Conservation (phyloP, 2,888 invertebrate genomes). For the Drosophila rubida region DNA sequence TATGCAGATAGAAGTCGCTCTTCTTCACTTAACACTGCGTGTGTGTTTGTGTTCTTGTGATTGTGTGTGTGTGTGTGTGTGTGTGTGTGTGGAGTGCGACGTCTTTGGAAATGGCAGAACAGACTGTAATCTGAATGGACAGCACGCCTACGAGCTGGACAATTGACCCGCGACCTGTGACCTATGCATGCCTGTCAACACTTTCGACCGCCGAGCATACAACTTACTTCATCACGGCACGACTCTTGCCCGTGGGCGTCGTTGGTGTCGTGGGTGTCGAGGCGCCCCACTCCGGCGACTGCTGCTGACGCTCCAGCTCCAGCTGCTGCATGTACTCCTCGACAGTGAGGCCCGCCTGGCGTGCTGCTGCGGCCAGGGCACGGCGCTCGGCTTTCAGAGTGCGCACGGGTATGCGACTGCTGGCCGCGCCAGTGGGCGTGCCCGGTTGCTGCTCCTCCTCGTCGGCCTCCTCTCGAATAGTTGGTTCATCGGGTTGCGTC, state of each 20-base stretch:
- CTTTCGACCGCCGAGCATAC: slow-evolving; percentile 49
- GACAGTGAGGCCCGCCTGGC: slow-evolving; percentile 62
- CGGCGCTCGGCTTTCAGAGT: slow-evolving; percentile 84
- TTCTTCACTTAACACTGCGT: slow-evolving; percentile 10
- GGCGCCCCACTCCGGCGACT: slow-evolving; percentile 17
- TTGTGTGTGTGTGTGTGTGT: slow-evolving; percentile 29
- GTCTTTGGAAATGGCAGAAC: slow-evolving; percentile 31
- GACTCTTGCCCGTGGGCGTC: slow-evolving; percentile 65
- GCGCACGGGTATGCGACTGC: slow-evolving; percentile 84
- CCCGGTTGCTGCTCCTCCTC: slow-evolving; percentile 48
- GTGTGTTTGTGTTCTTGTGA: slow-evolving; percentile 18
- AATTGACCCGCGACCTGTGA: slow-evolving; percentile 27
- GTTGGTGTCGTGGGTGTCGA: slow-evolving; percentile 32
- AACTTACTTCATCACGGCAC: slow-evolving; percentile 82
- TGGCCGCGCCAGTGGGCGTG: slow-evolving; percentile 46
- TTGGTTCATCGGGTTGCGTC: slow-evolving; percentile 27
- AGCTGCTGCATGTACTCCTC: slow-evolving; percentile 62
- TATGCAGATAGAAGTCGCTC: slow-evolving; percentile 13
- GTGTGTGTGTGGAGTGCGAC: slow-evolving; percentile 34
- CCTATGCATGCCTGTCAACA: slow-evolving; percentile 57
- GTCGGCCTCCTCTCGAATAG: background rate
- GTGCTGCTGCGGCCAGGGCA: slow-evolving; percentile 72
- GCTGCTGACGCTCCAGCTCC: slow-evolving; percentile 38
- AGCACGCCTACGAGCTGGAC: slow-evolving; percentile 30
- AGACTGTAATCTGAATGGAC: slow-evolving; percentile 16